These are phyloP conservation scores for Thomomys bottae DNA, from an alignment of 2,113 vertebrate species.

Conservation along the genomic window DNA sequence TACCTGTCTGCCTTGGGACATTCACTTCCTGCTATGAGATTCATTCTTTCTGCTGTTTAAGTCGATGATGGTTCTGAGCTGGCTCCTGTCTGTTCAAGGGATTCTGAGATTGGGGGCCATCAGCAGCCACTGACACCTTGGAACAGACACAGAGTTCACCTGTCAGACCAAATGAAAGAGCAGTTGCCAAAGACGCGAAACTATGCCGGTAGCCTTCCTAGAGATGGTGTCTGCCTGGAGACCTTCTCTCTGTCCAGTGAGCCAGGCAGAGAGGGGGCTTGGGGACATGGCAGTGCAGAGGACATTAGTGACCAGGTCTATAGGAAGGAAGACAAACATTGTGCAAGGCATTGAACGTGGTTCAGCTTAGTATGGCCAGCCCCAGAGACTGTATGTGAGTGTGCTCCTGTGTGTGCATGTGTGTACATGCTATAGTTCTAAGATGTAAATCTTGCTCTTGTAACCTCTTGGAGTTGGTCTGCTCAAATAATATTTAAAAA, in stretches of 20 bases:
- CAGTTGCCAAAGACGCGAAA: not conserved
- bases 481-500: not conserved
- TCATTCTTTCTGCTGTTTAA: not conserved
- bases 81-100: not conserved
- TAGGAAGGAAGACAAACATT: not conserved
- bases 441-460: not conserved
- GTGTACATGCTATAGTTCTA: not conserved
- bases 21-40: not conserved
- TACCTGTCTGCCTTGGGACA: not conserved
- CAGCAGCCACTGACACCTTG: not conserved
- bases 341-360: not conserved
- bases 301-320: not conserved
- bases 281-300: not conserved
- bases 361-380: not conserved
- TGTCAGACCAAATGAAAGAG: not conserved
- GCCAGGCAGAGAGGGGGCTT: not conserved
- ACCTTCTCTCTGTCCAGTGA: not conserved
- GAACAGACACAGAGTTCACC: too few species aligned
- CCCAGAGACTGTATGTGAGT: not conserved
- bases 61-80: not conserved
- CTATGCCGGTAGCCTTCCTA: not conserved
- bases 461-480: not conserved
- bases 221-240: not conserved
- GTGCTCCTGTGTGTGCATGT: not conserved
- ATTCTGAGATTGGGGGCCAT: not conserved